Conservation (phyloP, 2,797 vertebrate genomes). For the Craterocephalus amniculus region DNA sequence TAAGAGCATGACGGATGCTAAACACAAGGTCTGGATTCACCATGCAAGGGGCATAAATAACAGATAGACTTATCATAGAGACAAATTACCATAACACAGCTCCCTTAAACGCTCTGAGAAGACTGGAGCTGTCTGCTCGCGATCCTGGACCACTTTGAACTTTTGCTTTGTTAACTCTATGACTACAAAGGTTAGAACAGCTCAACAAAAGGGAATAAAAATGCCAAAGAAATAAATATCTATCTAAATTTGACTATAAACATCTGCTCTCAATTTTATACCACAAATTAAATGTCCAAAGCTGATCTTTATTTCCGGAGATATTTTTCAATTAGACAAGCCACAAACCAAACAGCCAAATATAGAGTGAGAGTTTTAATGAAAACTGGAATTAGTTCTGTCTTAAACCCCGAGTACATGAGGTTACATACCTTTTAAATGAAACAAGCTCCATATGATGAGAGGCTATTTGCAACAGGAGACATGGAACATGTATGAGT, state of each 20-base stretch:
- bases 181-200: slow-evolving; percentile 32
- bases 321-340: slow-evolving; percentile 52
- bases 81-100: slow-evolving; percentile 47
- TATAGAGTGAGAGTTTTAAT: slow-evolving; percentile 64
- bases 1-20: slow-evolving; percentile 75
- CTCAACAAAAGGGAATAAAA: slow-evolving; percentile 28
- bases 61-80: slow-evolving; percentile 59
- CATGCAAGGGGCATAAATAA: slow-evolving; percentile 45
- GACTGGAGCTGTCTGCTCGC: slow-evolving; percentile 17
- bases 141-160: slow-evolving; percentile 35
- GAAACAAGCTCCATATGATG: slow-evolving; percentile 56
- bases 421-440: slow-evolving; percentile 69
- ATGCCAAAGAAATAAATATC: slow-evolving; percentile 37
- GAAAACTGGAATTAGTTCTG: slow-evolving; percentile 64
- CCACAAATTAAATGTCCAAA: slow-evolving; percentile 23
- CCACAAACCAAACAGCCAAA: slow-evolving; percentile 38
- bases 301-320: slow-evolving; percentile 43
- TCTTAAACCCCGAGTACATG: slow-evolving; percentile 48
- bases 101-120: slow-evolving; percentile 23
- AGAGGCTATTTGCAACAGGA: slow-evolving; percentile 61
- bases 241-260: slow-evolving; percentile 44
- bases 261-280: slow-evolving; percentile 58
- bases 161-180: slow-evolving; percentile 21
- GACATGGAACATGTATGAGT: slow-evolving; percentile 64
- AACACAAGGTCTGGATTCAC: slow-evolving; percentile 68